Base-by-base conservation (phyloP, 2,797 vertebrate species). In the Malurus leucopterus region DNA sequence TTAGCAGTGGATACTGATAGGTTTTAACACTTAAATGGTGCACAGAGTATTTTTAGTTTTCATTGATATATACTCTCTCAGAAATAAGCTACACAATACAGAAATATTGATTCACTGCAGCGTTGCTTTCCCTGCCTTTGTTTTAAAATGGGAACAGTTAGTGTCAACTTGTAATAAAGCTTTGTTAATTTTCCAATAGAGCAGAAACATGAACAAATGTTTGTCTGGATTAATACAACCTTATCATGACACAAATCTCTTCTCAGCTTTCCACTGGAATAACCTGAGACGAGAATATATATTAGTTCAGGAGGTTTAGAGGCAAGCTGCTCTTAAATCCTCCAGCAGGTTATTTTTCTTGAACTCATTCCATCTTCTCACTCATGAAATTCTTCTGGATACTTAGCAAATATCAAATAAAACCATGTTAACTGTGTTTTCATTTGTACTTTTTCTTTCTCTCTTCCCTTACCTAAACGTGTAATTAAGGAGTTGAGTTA, bases 301-400 rank as follows among this genome's bases (percentile, higher is more conserved):
- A 70, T 93, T 93, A 85, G 76, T 86, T 95, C 82, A 80, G 65
- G 69, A 93, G 87, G 72, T 64, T 90, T 87, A 86, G 78, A 76
- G 50, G 50, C 74, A 90, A 84, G 49, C 57, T 76, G 75, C 78
- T 90, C 84, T 94, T 92, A 92, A 94, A 87, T 92, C 43, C 50
- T 84, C 71, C 77, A 88, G 53, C 78, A 90, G 65, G 40, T 85
- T 93, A 64, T 94, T 95, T 94, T 90, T 95, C 59, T 95, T 95
- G 94, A 93, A 90, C 58, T 85, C 57, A 4, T 26, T 93, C 90
- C 93, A 91, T 81, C 89, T 91, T 87, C 79, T 84, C 90, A 86
- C 68, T 64, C 88, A 72, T 85, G 18, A 94, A 93, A 89, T 92
- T 91, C 51, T 87, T 93, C 68, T 74, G 74, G 74, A 79, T 88